These are phyloP conservation scores for Stegostoma tigrinum DNA, from an alignment of 2,113 vertebrate species.

Conservation along the genomic window DNA sequence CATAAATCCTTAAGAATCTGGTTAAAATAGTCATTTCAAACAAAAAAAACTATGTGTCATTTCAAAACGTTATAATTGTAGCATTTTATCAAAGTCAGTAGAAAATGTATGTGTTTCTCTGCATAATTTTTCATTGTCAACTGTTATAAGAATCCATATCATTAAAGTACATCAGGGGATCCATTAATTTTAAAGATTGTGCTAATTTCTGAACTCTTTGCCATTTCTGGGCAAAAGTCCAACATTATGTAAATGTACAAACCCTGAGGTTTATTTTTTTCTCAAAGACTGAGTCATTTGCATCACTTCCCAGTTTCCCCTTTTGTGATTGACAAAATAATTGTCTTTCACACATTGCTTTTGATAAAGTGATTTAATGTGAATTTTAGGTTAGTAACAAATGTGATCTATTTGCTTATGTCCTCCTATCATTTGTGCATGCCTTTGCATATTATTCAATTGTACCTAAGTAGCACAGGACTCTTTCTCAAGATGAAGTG, in stretches of 20 bases:
- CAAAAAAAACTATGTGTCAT: neutral
- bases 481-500: neutral
- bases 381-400: neutral
- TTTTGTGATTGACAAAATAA: neutral
- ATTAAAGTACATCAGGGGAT: neutral
- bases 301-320: neutral
- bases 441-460: neutral
- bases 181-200: constrained; percentile 1
- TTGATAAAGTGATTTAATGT: neutral
- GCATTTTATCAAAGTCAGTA: neutral
- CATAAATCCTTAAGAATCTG: neutral
- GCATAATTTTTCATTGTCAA: constrained; percentile 9
- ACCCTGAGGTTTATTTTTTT: neutral
- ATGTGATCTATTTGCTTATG: neutral
- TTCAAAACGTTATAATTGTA: neutral
- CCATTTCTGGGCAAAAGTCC: neutral
- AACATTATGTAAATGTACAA: neutral
- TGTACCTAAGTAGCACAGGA: neutral
- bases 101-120: neutral
- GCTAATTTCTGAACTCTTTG: neutral
- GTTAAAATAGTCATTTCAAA: neutral
- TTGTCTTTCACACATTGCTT: neutral
- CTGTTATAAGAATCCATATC: neutral
- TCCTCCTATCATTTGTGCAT: neutral
- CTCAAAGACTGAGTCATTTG: neutral